Evolutionary conservation across 2,888 invertebrate species (phyloP).

Genomic region (Sarcophaga rosellei): DNA sequence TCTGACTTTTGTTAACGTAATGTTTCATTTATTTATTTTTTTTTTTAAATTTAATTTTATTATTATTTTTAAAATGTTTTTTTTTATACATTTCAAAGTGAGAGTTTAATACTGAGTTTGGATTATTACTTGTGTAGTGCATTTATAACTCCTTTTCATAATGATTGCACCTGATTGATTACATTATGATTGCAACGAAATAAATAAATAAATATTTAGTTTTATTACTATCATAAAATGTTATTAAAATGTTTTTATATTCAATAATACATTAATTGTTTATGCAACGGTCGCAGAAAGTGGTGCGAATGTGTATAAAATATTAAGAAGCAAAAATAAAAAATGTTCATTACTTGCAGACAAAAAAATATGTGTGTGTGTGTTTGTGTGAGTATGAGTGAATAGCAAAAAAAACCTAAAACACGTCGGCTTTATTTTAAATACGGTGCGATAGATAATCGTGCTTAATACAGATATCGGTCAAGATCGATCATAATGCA

Average conservation of each 20-base stretch:
- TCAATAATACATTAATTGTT: slow-evolving; percentile 28
- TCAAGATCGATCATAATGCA: slow-evolving; percentile 36
- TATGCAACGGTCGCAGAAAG: slow-evolving; percentile 56
- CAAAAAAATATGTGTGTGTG: neutral
- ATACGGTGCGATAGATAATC: neutral
- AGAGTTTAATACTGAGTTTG: slow-evolving; percentile 45
- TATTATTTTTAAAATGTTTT: neutral
- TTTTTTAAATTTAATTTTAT: neutral
- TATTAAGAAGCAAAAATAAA: slow-evolving; percentile 49
- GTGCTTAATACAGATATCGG: slow-evolving; percentile 24
- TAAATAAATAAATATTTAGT: slow-evolving; percentile 1
- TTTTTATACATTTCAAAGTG: slow-evolving; percentile 50
- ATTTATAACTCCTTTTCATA: slow-evolving; percentile 3
- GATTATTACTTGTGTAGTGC: slow-evolving; percentile 15
- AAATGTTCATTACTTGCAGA: neutral
- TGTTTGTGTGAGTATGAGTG: slow-evolving; percentile 6
- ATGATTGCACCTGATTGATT: slow-evolving; percentile 23
- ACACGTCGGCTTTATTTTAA: slow-evolving; percentile 59
- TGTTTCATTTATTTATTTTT: neutral
- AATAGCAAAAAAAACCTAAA: slow-evolving; percentile 37
- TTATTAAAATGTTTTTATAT: neutral
- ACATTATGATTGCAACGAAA: slow-evolving; percentile 11
- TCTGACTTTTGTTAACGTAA: neutral
- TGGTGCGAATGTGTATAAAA: slow-evolving; percentile 58
- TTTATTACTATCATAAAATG: neutral